Percentiles rank a stretch among this genome's conserved stretches.
Conservation (phyloP, 2,888 invertebrate species). For the Lepidocyrtinus sp. region DNA sequence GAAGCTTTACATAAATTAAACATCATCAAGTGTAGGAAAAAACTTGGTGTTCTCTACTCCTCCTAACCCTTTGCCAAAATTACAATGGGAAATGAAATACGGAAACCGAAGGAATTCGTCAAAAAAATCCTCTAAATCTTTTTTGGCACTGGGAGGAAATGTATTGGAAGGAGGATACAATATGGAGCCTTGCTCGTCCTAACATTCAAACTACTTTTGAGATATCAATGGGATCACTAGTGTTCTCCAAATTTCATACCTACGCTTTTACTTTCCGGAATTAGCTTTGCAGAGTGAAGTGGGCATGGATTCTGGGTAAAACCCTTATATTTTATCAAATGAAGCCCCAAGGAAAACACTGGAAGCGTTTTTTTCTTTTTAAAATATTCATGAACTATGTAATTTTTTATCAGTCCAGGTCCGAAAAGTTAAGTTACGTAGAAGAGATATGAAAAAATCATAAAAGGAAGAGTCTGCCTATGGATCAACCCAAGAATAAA, state of each 20-base stretch:
- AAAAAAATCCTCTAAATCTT: conserved; percentile 10
- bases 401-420: conserved; percentile 13
- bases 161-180: conserved; percentile 3
- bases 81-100: neutral
- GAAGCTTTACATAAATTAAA: conserved; percentile 13
- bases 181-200: no score
- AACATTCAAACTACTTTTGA: no score
- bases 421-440: conserved; percentile 5
- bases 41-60: neutral
- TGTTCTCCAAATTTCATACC: no score
- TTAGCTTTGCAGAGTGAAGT: no score
- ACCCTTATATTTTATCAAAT: conserved; percentile 3
- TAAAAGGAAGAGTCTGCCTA: neutral
- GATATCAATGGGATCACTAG: no score
- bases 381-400: conserved; percentile 13
- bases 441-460: conserved; percentile 8
- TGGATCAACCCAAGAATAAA: neutral
- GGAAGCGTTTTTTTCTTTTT: neutral
- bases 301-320: no score
- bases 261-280: no score
- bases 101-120: conserved; percentile 11
- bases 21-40: neutral
- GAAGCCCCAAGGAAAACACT: neutral
- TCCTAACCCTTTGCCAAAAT: neutral
- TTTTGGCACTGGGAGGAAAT: conserved; percentile 4